A percentile compares a stretch with the other conserved stretches of the same genome.
Evolutionary conservation across 2,888 invertebrate species (phyloP).

Genomic region (Limenitis camilla): DNA sequence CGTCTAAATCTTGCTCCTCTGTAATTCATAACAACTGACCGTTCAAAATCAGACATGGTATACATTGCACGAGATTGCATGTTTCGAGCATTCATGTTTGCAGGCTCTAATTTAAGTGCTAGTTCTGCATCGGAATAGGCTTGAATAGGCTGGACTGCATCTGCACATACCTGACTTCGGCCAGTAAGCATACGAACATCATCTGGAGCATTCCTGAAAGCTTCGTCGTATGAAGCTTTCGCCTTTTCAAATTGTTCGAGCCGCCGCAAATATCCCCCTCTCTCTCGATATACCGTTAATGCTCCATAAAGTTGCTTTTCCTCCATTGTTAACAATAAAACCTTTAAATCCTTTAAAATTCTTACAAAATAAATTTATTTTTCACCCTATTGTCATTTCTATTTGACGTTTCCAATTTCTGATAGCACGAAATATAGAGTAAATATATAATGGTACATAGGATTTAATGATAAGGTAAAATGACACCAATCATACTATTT

Average conservation of each 20-base stretch:
- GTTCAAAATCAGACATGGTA: slow-evolving; percentile 65
- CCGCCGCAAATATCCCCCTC: slow-evolving; percentile 57
- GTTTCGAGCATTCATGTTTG: slow-evolving; percentile 58
- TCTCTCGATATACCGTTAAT: slow-evolving; percentile 60
- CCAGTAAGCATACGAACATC: slow-evolving; percentile 58
- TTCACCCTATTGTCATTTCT: no score
- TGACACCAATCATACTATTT: no score
- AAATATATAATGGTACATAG: no score
- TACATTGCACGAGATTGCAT: slow-evolving; percentile 67
- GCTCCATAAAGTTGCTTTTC: slow-evolving; percentile 56
- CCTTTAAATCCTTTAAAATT: no score
- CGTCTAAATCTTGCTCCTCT: slow-evolving; percentile 49
- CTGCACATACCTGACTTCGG: slow-evolving; percentile 60
- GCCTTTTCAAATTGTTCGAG: slow-evolving; percentile 66
- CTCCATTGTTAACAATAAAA: slow-evolving; percentile 42
- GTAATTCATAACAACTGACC: slow-evolving; percentile 62
- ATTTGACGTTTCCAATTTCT: no score
- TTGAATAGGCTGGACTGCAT: slow-evolving; percentile 58
- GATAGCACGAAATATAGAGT: no score
- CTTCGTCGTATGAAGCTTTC: slow-evolving; percentile 60
- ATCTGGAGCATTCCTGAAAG: slow-evolving; percentile 45
- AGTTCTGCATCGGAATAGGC: slow-evolving; percentile 61
- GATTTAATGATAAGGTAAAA: no score
- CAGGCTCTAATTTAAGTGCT: slow-evolving; percentile 57
- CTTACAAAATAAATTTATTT: no score